phyloP scores from a whole-genome alignment of 2,888 invertebrate species.

The Bellardia pandia region DNA sequence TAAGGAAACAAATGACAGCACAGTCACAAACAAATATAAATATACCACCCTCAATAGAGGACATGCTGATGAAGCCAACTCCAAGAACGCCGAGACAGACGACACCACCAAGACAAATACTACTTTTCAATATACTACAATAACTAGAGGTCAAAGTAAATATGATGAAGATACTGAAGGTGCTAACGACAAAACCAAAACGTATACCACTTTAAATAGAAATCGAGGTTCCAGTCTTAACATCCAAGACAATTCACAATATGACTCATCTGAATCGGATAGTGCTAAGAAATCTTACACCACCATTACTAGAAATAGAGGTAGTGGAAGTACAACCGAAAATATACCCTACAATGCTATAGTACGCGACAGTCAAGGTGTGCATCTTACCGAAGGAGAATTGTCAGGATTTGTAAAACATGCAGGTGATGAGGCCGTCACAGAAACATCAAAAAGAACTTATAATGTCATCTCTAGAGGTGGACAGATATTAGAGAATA shows the following conservation, averaged over 20 bases:
- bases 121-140: constrained; percentile 5
- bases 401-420: constrained; percentile 76
- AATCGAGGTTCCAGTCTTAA: neutral
- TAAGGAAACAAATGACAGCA: neutral
- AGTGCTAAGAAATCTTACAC: constrained; percentile 53
- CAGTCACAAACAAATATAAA: neutral
- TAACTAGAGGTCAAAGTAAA: neutral
- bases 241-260: neutral
- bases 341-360: constrained; percentile 77
- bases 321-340: constrained; percentile 28
- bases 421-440: neutral
- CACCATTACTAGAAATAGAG: constrained; percentile 46
- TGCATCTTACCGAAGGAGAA: constrained; percentile 75
- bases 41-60: neutral
- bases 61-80: neutral
- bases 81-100: neutral
- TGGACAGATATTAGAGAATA: constrained; percentile 63
- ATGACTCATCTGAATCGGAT: neutral
- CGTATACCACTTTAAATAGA: constrained; percentile 8
- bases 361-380: constrained; percentile 72
- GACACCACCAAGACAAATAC: neutral
- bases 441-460: constrained; percentile 14
- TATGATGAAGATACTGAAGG: neutral
- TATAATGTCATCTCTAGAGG: constrained; percentile 75
- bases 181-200: neutral